Evolutionary conservation across 2,797 vertebrate genomes (phyloP).

Genomic region (Cirrhinus mrigala): DNA sequence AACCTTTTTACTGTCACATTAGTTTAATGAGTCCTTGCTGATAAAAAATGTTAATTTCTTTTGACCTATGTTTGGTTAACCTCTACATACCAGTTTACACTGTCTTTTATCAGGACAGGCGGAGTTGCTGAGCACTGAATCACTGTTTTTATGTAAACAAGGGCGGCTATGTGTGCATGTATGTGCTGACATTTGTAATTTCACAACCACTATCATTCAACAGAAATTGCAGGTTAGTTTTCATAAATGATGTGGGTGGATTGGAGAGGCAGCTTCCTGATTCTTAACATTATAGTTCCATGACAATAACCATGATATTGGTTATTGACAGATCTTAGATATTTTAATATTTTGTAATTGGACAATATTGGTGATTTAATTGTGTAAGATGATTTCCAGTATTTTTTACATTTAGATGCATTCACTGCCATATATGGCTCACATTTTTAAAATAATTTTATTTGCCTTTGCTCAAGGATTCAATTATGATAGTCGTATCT

Average conservation of each 20-base stretch:
- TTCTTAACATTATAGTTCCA: not conserved
- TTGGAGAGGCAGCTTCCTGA: not conserved
- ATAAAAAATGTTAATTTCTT: not conserved
- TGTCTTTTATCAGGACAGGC: not conserved
- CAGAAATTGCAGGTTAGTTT: not conserved
- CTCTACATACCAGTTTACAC: not conserved
- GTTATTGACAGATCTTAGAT: not conserved
- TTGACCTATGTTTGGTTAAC: not conserved
- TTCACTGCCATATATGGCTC: not conserved
- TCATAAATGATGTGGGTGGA: not conserved
- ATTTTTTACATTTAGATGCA: not conserved
- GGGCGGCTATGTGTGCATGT: not conserved
- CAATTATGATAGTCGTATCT: not conserved
- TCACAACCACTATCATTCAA: not conserved
- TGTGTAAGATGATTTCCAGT: not conserved
- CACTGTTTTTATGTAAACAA: constrained; percentile 3
- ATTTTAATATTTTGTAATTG: not conserved
- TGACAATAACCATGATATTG: not conserved
- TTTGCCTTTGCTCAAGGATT: not conserved
- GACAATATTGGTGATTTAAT: not conserved
- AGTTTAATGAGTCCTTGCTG: not conserved
- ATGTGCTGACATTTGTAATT: not conserved
- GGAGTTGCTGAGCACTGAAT: not conserved
- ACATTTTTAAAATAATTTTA: not conserved
- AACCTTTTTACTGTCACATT: not conserved